Base-by-base conservation (phyloP, 2,797 vertebrate genomes). In the Glyptemys insculpta region DNA sequence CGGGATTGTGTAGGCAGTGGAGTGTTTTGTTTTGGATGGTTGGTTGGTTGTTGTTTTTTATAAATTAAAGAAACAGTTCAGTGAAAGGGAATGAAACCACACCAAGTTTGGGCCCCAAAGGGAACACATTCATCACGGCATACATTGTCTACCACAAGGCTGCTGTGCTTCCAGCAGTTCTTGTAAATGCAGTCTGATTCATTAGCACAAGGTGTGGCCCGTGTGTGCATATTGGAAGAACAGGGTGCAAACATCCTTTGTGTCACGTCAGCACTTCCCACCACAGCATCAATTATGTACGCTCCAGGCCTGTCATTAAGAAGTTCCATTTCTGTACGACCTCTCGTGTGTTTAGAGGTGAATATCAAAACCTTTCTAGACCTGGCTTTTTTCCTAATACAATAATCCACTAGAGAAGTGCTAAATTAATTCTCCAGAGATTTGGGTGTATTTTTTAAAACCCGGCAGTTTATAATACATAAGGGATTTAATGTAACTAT, bases 281-380 rank as follows among this genome's bases (percentile, higher is more conserved):
- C 87, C 72, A 95, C 90, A 53, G 82, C 19, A 54, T 97, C 94
- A 96, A 88, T 95, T 94, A 97, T 50, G 65, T 34, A 52, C 81
- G 87, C 90, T 12, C 31, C 59, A 97, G 53, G 85, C 94, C 95
- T 97, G 97, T 96, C 95, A 96, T 97, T 97, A 94, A 92, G 91
- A 95, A 97, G 93, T 93, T 81, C 87, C 27, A 78, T 93, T 80
- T 95, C 90, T 87, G 80, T 94, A 89, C 88, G 96, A 94, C 27
- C 59, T 89, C 83, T 96, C 0, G 0, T 85, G 80, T 91, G 89
- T 96, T 97, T 94, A 94, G 91, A 96, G 92, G 83, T 85, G 81
- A 59, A 82, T 94, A 88, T 90, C 91, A 97, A 97, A 91, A 91
- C 47, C 83, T 89, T 83, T 57, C 0, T 7, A 95, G 90, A 8